phyloP scores from a whole-genome alignment of 2,797 vertebrate genomes.

The Sus cebifrons region DNA sequence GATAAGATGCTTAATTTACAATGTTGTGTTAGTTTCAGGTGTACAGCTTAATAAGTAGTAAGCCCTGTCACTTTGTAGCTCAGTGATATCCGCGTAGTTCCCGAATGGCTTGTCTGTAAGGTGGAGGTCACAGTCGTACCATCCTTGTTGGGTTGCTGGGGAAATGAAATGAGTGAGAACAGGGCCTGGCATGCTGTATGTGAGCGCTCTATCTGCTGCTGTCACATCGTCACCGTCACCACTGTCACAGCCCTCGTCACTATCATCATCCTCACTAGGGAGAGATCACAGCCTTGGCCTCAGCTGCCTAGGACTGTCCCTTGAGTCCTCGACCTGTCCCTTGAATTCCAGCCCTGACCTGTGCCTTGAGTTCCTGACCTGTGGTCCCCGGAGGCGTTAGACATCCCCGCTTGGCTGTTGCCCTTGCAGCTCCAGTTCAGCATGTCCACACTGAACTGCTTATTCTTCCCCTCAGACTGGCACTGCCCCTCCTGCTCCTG shows the following conservation, averaged over 20 bases:
- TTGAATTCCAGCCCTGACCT: not conserved
- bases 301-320: not conserved
- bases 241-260: fast-evolving
- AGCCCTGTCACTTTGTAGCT: not conserved
- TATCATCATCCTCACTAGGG: not conserved
- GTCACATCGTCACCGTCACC: fast-evolving
- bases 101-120: not conserved
- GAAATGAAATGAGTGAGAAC: not conserved
- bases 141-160: not conserved
- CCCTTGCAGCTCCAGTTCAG: not conserved
- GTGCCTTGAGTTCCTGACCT: not conserved
- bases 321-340: not conserved
- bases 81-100: not conserved
- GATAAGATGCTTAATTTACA: not conserved
- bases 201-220: too few species aligned
- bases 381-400: not conserved
- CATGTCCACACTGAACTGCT: not conserved
- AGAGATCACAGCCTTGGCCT: not conserved
- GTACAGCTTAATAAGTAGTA: not conserved
- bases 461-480: not conserved
- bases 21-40: too few species aligned
- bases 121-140: too few species aligned
- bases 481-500: not conserved
- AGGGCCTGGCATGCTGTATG: not conserved
- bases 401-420: not conserved